phyloP scores from a whole-genome alignment of 2,113 vertebrate species.

The Chloebia gouldiae region DNA sequence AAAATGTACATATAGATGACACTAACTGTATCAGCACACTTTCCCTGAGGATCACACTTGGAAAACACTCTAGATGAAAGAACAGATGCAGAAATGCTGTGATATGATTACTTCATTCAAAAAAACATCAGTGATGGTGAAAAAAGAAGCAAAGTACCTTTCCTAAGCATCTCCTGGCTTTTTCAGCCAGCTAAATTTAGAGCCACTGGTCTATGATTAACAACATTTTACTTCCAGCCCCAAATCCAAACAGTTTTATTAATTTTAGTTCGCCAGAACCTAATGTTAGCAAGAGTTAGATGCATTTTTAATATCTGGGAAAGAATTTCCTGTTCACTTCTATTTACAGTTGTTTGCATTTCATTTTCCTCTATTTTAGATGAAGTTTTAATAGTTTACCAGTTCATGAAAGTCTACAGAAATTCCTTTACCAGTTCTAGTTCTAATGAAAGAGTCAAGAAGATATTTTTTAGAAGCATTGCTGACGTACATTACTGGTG shows the following conservation, averaged over 20 bases:
- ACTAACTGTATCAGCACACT: not conserved
- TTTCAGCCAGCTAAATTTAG: not conserved
- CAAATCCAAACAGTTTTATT: not conserved
- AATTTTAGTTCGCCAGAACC: slow-evolving; percentile 21
- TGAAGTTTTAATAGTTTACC: not conserved
- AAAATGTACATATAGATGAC: not conserved
- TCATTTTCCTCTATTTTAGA: slow-evolving; percentile 17
- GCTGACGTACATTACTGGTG: not conserved
- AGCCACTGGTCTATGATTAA: not conserved
- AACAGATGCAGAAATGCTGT: not conserved
- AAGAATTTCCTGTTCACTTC: not conserved
- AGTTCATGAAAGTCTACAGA: not conserved
- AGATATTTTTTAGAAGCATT: not conserved
- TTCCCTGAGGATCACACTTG: not conserved
- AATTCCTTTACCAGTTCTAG: not conserved
- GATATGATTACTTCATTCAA: not conserved
- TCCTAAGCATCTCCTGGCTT: not conserved
- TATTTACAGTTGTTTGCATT: slow-evolving; percentile 33
- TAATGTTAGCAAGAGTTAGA: not conserved
- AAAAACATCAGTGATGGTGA: not conserved
- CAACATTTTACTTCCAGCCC: not conserved
- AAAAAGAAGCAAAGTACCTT: not conserved
- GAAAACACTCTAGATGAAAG: not conserved
- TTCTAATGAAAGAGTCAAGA: not conserved
- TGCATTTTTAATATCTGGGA: not conserved